Conservation (phyloP, 2,888 invertebrate genomes). For the Melanophora roralis region DNA sequence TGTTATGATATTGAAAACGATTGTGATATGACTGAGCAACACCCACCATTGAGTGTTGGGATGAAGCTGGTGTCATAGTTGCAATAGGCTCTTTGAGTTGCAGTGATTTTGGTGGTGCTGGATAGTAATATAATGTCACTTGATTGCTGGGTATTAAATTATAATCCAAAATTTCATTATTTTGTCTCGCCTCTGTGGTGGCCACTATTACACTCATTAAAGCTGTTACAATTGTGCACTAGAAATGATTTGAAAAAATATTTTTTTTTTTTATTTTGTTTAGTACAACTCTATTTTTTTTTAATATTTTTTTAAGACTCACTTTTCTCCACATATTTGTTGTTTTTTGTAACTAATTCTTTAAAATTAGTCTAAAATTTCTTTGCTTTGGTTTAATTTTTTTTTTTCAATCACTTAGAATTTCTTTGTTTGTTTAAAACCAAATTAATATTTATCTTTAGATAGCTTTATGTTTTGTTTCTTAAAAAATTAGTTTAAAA, state of each 20-base stretch:
- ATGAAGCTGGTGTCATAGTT: conserved; percentile 1
- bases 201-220: conserved; percentile 44
- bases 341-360: conserved; percentile 32
- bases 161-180: conserved; percentile 62
- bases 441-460: conserved; percentile 11
- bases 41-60: neutral
- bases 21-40: conserved; percentile 34
- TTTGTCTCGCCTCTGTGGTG: conserved; percentile 12
- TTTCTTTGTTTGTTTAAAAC: conserved; percentile 13
- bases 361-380: conserved; percentile 6
- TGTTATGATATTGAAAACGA: conserved; percentile 34
- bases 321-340: conserved; percentile 57
- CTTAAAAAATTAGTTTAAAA: neutral
- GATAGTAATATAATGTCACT: conserved; percentile 69
- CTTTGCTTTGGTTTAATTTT: neutral
- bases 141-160: conserved; percentile 63
- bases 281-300: neutral
- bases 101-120: conserved; percentile 64
- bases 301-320: conserved; percentile 42
- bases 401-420: conserved; percentile 10
- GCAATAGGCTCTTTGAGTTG: conserved; percentile 14
- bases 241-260: conserved; percentile 44
- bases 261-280: conserved; percentile 7
- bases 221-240: conserved; percentile 55
- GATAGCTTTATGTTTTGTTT: neutral